These are phyloP conservation scores for Chloroceryle aenea DNA, from an alignment of 2,113 vertebrate genomes.

Conservation along the genomic window DNA sequence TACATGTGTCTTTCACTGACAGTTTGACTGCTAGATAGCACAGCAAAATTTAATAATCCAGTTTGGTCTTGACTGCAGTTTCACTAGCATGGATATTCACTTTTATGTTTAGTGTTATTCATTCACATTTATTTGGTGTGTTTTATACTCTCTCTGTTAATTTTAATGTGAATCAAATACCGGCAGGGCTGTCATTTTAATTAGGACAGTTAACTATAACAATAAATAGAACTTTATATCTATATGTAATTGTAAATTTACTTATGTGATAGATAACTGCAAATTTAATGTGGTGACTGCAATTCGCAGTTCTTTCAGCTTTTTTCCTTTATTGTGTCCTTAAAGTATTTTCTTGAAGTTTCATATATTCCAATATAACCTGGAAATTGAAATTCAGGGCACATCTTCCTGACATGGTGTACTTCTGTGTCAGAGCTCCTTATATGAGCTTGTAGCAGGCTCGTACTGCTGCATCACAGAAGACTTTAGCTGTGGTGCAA, in stretches of 20 bases:
- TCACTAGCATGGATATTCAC: neutral
- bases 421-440: slow-evolving; percentile 3
- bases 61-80: neutral
- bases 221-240: neutral
- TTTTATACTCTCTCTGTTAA: neutral
- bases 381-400: neutral
- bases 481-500: neutral
- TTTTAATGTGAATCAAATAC: neutral
- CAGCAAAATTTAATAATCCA: neutral
- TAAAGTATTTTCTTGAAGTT: neutral
- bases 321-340: neutral
- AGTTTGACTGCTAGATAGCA: neutral
- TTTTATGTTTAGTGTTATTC: neutral
- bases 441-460: neutral
- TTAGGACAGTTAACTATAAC: neutral
- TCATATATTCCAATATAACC: neutral
- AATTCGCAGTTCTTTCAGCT: neutral
- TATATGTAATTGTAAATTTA: neutral
- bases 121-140: neutral
- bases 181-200: neutral
- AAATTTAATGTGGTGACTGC: neutral
- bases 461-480: neutral
- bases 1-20: neutral
- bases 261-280: neutral
- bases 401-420: neutral